A percentile compares a stretch with the other conserved stretches of the same genome.
Evolutionary conservation across 2,888 invertebrate genomes (phyloP).

Genomic region (Luffia ferchaultella): DNA sequence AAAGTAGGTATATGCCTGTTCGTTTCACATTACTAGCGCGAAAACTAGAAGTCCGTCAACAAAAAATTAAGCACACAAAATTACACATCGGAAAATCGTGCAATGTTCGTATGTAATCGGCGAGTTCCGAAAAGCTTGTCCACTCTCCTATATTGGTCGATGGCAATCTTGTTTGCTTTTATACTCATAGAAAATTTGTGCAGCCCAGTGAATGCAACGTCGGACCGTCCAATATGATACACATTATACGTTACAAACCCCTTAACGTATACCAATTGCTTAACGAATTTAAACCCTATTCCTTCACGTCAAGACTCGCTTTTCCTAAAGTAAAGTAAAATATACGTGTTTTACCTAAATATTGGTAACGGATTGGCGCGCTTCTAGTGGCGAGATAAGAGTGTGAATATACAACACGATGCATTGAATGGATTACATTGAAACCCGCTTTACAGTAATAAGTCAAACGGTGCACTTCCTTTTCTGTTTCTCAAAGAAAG

Average conservation of each 20-base stretch:
- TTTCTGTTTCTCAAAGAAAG: no score
- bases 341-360: slow-evolving; percentile 61
- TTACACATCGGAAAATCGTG: no score
- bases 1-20: no score
- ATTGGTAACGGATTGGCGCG: slow-evolving; percentile 60
- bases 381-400: slow-evolving; percentile 55
- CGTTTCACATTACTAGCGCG: no score
- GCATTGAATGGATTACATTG: slow-evolving; percentile 55
- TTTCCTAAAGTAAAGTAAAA: slow-evolving; percentile 24
- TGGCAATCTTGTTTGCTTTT: slow-evolving; percentile 64
- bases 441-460: no score
- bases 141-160: no score
- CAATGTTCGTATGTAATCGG: no score
- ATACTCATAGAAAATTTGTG: slow-evolving; percentile 65
- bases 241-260: slow-evolving; percentile 54
- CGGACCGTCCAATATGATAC: slow-evolving; percentile 60
- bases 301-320: slow-evolving; percentile 24
- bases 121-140: no score
- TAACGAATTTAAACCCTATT: slow-evolving; percentile 28
- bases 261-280: slow-evolving; percentile 31
- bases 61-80: no score
- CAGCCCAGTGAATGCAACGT: slow-evolving; percentile 60
- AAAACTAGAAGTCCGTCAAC: no score
- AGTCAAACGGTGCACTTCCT: background rate
- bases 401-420: slow-evolving; percentile 45